Conservation (phyloP, 2,113 vertebrate species). For the Ophthalmolycus amberensis region DNA sequence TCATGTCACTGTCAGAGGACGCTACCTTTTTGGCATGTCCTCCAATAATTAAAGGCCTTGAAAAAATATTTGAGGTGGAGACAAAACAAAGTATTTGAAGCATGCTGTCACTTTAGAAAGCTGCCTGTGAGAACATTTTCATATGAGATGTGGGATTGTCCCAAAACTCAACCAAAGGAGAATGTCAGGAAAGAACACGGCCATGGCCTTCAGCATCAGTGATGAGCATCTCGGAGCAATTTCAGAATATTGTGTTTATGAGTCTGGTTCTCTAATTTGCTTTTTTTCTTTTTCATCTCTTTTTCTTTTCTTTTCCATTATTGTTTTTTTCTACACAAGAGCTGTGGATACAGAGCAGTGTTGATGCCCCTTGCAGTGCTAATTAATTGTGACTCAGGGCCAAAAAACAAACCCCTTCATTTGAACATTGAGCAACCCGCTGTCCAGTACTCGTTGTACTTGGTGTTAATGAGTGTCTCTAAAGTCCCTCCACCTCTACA, state of each 20-base stretch:
- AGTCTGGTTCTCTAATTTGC: slow-evolving; percentile 18
- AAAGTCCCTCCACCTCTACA: slow-evolving; percentile 42
- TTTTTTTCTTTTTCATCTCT: slow-evolving; percentile 33
- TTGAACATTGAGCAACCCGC: slow-evolving; percentile 62
- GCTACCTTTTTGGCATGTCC: background rate
- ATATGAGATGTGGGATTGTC: background rate
- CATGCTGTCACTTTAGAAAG: slow-evolving; percentile 1
- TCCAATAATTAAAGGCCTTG: slow-evolving; percentile 21
- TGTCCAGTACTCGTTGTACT: slow-evolving; percentile 56
- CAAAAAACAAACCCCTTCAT: slow-evolving; percentile 67
- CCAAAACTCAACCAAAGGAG: slow-evolving; percentile 22
- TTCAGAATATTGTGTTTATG: slow-evolving; percentile 41
- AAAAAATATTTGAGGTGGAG: slow-evolving; percentile 25
- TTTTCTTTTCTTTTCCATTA: slow-evolving; percentile 5
- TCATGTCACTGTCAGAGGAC: slow-evolving; percentile 4
- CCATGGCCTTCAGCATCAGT: slow-evolving; percentile 29
- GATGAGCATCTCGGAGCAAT: slow-evolving; percentile 19
- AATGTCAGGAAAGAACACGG: slow-evolving; percentile 19
- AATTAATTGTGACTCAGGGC: slow-evolving; percentile 80
- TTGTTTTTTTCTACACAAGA: slow-evolving; percentile 18
- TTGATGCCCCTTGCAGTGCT: slow-evolving; percentile 58
- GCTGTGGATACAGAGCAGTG: slow-evolving; percentile 26
- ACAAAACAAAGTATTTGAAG: slow-evolving; percentile 25
- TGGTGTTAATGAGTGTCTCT: slow-evolving; percentile 69
- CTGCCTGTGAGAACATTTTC: slow-evolving; percentile 8